Evolutionary conservation across 2,888 invertebrate species (phyloP), one percentile per base, ranked within the genome.

Genomic region (Platypus cylindrus): DNA sequence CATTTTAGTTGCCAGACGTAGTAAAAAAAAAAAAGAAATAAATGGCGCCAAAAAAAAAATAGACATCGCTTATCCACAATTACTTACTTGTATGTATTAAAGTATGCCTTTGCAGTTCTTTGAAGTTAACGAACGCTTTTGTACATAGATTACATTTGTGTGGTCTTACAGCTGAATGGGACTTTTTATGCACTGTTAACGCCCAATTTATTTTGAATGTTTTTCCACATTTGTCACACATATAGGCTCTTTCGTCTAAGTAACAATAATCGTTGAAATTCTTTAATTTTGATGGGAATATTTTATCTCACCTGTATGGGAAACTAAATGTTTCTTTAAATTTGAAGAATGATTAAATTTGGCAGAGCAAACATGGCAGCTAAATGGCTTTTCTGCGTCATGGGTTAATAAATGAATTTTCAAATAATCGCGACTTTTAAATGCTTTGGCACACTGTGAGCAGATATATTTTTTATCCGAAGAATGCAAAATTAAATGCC

Each of bases 31-130:
- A n/a, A n/a, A n/a, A n/a, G n/a, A n/a, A n/a, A n/a, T n/a, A n/a
- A n/a, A n/a, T n/a, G n/a, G n/a, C n/a, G n/a, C n/a, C n/a, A n/a
- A n/a, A n/a, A n/a, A n/a, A n/a, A n/a, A n/a, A n/a, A n/a, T n/a
- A n/a, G n/a, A n/a, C n/a, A n/a, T n/a, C n/a, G n/a, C n/a, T n/a
- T n/a, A n/a, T n/a, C n/a, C 13, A 17, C 24, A 23, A 12, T 16
- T 34, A 54, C 52, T 51, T 63, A 80, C 80, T 75, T 25, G 71
- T 64, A 55, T 83, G 83, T 27, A 74, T 74, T 31, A 73, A 69
- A 25, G 67, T 63, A 52, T 85, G 85, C 1, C 85, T 62, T 29
- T 72, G 65, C 52, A 82, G 65, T 52, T 81, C 78, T 53, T 77
- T 76, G 30, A 67, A 63, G 51, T 77, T 73, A 43, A 71, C 68